These are phyloP conservation scores for Neoascia interrupta DNA, from an alignment of 2,888 invertebrate species.

Conservation along the genomic window DNA sequence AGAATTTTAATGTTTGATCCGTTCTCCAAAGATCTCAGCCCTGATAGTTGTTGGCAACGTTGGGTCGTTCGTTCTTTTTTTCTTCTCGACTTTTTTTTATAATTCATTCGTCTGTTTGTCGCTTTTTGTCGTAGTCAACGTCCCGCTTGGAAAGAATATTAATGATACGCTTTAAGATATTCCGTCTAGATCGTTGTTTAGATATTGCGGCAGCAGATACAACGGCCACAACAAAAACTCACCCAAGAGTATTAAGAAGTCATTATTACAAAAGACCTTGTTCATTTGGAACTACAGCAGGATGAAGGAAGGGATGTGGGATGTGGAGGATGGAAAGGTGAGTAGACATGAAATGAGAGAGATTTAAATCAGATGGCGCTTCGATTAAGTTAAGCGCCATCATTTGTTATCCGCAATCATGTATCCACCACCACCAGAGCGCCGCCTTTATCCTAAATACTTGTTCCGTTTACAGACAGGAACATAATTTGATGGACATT, in stretches of 20 bases:
- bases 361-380: slow-evolving; percentile 59
- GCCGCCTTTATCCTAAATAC: slow-evolving; percentile 30
- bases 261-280: slow-evolving; percentile 60
- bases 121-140: slow-evolving; percentile 57
- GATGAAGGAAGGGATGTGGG: slow-evolving; percentile 13
- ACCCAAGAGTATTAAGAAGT: slow-evolving; percentile 57
- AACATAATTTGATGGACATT: slow-evolving; percentile 39
- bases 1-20: slow-evolving; percentile 58
- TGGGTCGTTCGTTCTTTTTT: slow-evolving; percentile 4
- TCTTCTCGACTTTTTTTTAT: slow-evolving; percentile 28
- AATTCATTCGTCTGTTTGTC: slow-evolving; percentile 60
- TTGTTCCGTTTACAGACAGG: slow-evolving; percentile 31
- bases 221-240: slow-evolving; percentile 47
- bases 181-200: slow-evolving; percentile 58
- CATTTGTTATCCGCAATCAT: slow-evolving; percentile 54
- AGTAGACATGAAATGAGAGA: slow-evolving; percentile 47
- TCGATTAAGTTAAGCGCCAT: slow-evolving; percentile 61
- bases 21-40: slow-evolving; percentile 44
- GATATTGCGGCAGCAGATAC: slow-evolving; percentile 41
- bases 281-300: slow-evolving; percentile 37
- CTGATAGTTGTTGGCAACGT: slow-evolving; percentile 43
- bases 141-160: slow-evolving; percentile 57
- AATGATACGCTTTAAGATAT: slow-evolving; percentile 56
- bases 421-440: slow-evolving; percentile 19
- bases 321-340: slow-evolving; percentile 36